Conservation (phyloP, 2,113 vertebrate species). For the Jaculus jaculus region DNA sequence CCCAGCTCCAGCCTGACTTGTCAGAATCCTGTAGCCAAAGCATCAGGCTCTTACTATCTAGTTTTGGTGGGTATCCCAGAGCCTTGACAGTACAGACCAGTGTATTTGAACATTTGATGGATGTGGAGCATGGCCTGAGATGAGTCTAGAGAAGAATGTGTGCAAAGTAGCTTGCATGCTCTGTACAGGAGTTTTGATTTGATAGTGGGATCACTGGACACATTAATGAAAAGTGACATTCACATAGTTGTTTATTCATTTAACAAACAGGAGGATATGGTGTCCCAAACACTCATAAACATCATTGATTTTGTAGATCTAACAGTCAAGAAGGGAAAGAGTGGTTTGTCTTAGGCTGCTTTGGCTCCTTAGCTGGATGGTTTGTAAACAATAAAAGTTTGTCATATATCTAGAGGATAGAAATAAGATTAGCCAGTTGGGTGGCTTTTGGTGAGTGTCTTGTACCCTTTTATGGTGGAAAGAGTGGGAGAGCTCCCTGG, state of each 20-base stretch:
- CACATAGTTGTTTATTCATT: not conserved
- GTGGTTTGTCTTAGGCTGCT: not conserved
- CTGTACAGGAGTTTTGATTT: not conserved
- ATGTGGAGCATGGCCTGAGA: not conserved
- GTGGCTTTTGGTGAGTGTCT: not conserved
- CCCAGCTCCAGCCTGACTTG: too few relatives aligned
- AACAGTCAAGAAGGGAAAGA: not conserved
- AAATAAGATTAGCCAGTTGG: not conserved
- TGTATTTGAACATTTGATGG: not conserved
- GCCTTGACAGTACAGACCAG: not conserved
- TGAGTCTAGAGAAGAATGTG: not conserved
- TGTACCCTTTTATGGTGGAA: not conserved
- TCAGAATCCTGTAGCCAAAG: too few relatives aligned
- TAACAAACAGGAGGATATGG: not conserved
- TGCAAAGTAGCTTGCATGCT: not conserved
- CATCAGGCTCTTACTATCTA: too few relatives aligned
- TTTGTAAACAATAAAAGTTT: not conserved
- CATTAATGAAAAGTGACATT: not conserved
- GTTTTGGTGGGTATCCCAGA: too few relatives aligned
- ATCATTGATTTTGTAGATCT: not conserved
- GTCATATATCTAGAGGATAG: not conserved
- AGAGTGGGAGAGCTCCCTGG: not conserved
- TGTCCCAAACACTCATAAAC: not conserved
- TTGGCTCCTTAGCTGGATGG: not conserved
- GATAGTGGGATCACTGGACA: not conserved